Percentiles rank a stretch among this genome's conserved stretches.
Conservation (phyloP, 2,888 invertebrate species). For the Leptura quadrifasciata region DNA sequence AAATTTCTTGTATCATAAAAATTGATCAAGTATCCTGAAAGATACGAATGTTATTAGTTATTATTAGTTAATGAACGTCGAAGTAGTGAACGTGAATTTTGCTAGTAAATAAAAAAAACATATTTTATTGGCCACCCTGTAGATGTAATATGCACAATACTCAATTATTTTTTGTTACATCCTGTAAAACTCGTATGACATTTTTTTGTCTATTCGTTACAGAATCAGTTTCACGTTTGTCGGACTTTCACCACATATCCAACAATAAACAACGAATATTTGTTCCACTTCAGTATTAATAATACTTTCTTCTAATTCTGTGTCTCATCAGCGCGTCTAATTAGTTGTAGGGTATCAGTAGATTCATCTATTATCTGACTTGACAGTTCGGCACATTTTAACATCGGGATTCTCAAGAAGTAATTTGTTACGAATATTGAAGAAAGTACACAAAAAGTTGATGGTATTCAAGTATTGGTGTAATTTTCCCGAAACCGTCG, state of each 20-base stretch:
- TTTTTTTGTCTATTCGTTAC: background rate
- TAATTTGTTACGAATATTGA: conserved; percentile 65
- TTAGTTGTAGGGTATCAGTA: conserved; percentile 39
- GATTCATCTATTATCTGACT: conserved; percentile 61
- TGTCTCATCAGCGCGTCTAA: conserved; percentile 46
- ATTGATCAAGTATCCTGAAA: no score
- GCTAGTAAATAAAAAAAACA: no score
- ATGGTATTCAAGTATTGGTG: conserved; percentile 51
- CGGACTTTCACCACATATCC: conserved; percentile 12
- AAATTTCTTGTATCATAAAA: no score
- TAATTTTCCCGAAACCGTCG: conserved; percentile 48
- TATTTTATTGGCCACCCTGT: background rate
- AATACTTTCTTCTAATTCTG: conserved; percentile 45
- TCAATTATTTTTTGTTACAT: background rate
- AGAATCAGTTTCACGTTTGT: background rate
- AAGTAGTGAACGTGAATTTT: no score
- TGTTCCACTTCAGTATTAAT: conserved; percentile 46
- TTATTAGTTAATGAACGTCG: no score
- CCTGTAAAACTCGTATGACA: background rate
- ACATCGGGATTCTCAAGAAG: conserved; percentile 57
- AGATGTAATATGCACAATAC: background rate
- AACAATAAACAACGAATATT: conserved; percentile 48
- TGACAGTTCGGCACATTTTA: conserved; percentile 59
- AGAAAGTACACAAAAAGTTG: conserved; percentile 63
- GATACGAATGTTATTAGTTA: no score